Evolutionary conservation across 2,113 vertebrate genomes (phyloP).

Genomic region (Plecotus auritus): DNA sequence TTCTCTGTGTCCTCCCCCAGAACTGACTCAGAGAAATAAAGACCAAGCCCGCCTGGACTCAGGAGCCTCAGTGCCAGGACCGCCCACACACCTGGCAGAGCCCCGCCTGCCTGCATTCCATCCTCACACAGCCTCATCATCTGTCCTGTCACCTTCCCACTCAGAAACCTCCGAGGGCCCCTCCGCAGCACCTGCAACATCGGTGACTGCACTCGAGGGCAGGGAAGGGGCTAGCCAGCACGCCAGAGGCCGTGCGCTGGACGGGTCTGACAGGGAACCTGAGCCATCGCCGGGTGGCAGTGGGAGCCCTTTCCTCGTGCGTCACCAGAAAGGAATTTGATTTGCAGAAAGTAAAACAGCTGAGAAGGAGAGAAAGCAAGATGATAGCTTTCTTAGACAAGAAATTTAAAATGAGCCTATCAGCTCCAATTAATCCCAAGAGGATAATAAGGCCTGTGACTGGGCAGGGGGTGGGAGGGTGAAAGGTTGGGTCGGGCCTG

Average conservation of each 20-base stretch:
- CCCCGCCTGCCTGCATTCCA: background rate
- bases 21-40: background rate
- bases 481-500: accelerated
- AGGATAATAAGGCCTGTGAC: background rate
- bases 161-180: background rate
- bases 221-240: background rate
- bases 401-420: background rate
- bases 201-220: background rate
- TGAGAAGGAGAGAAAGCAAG: background rate
- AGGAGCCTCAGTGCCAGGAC: background rate
- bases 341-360: background rate
- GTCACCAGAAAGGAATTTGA: background rate
- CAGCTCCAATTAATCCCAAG: background rate
- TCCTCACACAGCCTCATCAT: background rate
- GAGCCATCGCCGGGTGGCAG: background rate
- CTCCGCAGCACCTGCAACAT: accelerated
- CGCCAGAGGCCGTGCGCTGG: background rate
- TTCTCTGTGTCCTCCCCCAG: background rate
- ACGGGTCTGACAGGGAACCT: too few relatives aligned
- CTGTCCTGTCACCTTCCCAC: background rate
- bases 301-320: accelerated
- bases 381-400: background rate
- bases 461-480: too few relatives aligned
- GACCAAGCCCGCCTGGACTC: background rate
- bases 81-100: background rate